Evolutionary conservation across 2,113 vertebrate species (phyloP), one percentile per base, ranked within the genome.

Genomic region (Pituophis catenifer): DNA sequence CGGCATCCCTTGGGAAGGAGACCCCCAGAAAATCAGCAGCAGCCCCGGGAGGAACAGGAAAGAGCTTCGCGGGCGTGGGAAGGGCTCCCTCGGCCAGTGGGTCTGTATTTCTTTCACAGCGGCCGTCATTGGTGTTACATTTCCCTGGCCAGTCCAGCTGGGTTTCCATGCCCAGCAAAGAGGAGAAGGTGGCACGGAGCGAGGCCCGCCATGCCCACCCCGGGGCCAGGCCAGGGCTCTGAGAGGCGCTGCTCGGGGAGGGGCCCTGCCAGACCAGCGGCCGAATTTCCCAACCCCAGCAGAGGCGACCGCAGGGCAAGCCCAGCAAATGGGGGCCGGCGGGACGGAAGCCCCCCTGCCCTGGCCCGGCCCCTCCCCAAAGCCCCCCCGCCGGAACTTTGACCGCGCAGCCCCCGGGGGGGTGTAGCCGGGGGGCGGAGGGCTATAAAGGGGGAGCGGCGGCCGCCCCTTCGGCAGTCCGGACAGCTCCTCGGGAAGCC

Each of bases 351-450:
- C 2, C 8, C 17, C 19, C 85, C 85, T 13, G 85, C 3, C n/a
- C n/a, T 8, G n/a, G 6, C n/a, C n/a, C 92, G 38, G 70, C 48
- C 48, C 57, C 23, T 50, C 89, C 62, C 89, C 5, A 7, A 53
- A 26, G 9, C 26, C 86, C 70, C 94, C 86, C 52, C 21, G 15
- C 13, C 23, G 10, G 95, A 92, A 95, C 96, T 96, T 97, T 95
- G 96, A 92, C 86, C 97, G 0, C 93, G 62, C 50, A 2, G 15
- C 92, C 91, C 70, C 62, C n/a, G 90, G 90, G 48, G 21, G 23
- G 54, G 33, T 55, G 8, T 12, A 15, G 50, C 65, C 4, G 29
- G 88, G 1, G 57, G 48, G 19, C 1, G 88, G 1, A 13, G 54
- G 55, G 10, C 2, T 44, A 75, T 92, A 92, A 75, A 92, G 4